A percentile compares a stretch with the other conserved stretches of the same genome.
Conservation (phyloP, 1,140 invertebrate species). For the Aphis gossypii region DNA sequence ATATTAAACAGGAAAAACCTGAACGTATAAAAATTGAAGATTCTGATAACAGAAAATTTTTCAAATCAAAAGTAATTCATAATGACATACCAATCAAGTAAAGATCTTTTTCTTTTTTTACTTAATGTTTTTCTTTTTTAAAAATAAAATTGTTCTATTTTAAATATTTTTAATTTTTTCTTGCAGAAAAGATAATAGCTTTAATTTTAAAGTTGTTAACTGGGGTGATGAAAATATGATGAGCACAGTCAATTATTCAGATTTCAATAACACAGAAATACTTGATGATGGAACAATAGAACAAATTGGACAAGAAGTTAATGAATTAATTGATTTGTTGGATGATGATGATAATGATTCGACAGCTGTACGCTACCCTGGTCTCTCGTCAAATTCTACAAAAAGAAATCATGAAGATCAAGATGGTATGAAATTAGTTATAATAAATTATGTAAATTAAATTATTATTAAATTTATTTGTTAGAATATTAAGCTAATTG, state of each 20-base stretch:
- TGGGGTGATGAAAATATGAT: slow-evolving; percentile 50
- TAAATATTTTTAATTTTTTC: neutral
- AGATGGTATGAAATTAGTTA: slow-evolving; percentile 18
- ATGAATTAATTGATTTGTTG: slow-evolving; percentile 42
- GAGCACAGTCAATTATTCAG: slow-evolving; percentile 11
- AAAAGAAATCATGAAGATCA: slow-evolving; percentile 14
- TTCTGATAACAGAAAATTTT: slow-evolving; percentile 49
- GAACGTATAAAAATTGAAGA: slow-evolving; percentile 34
- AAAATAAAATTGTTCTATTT: neutral
- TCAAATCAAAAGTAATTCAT: slow-evolving; percentile 42
- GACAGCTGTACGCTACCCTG: slow-evolving; percentile 37
- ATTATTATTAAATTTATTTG: neutral
- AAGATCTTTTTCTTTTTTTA: neutral
- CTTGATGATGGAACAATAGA: slow-evolving; percentile 26
- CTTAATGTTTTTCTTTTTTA: neutral
- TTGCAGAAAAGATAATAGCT: slow-evolving; percentile 34
- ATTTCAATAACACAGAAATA: slow-evolving; percentile 43
- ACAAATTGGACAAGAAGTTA: slow-evolving; percentile 50
- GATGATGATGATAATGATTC: neutral
- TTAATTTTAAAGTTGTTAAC: slow-evolving; percentile 51
- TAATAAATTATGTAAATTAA: neutral
- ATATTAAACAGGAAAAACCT: slow-evolving; percentile 40
- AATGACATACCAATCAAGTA: neutral
- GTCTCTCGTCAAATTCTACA: neutral
- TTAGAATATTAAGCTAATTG: neutral